Conservation (phyloP, 2,797 vertebrate genomes). For the Pelodytes ibericus region DNA sequence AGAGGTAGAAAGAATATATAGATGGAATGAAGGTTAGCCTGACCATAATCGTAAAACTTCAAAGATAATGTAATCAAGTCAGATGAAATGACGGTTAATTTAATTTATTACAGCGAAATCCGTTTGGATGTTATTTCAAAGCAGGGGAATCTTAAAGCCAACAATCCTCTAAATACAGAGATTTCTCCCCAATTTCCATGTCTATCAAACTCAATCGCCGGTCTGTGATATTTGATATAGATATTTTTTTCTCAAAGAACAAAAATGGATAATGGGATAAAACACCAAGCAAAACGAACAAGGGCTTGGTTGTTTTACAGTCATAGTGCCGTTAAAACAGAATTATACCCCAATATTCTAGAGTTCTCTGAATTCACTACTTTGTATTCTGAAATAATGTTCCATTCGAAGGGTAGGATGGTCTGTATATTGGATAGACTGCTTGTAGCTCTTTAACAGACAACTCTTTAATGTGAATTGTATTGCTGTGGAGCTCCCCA, state of each 20-base stretch:
- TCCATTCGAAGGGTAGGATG: too few relatives aligned
- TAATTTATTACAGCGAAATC: slow-evolving; percentile 6
- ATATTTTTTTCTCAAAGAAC: not conserved
- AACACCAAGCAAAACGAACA: not conserved
- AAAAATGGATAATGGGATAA: not conserved
- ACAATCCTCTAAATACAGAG: not conserved
- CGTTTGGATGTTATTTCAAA: not conserved
- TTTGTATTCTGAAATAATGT: too few relatives aligned
- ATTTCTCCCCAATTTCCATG: not conserved
- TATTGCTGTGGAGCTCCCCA: too few relatives aligned
- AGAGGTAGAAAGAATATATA: not conserved
- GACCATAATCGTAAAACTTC: not conserved
- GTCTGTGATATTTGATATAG: not conserved
- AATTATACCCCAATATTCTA: too few relatives aligned
- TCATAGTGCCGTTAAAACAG: too few relatives aligned
- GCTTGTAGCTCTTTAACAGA: too few relatives aligned
- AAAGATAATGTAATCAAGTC: not conserved
- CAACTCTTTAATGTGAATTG: too few relatives aligned
- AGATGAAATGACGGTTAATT: slow-evolving; percentile 4
- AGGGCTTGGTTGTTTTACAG: too few relatives aligned
- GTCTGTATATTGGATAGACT: too few relatives aligned
- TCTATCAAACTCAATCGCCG: not conserved
- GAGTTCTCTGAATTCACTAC: too few relatives aligned
- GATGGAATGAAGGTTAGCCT: not conserved
- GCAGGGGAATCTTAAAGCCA: not conserved